Evolutionary conservation across 1,140 invertebrate species (phyloP).

Genomic region (Neoseiulus cucumeris): DNA sequence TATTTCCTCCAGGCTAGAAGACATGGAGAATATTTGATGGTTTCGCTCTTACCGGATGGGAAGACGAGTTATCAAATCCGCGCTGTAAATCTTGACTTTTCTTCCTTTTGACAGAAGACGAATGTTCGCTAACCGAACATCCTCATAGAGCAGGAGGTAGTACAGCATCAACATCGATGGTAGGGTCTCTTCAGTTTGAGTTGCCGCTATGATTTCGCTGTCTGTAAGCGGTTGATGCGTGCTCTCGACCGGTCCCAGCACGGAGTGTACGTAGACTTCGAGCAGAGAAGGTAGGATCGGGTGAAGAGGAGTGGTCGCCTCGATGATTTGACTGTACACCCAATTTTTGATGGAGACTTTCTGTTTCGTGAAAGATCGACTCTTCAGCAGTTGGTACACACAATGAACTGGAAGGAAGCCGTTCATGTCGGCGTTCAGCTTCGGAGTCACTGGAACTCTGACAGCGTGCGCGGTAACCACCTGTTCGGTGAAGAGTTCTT

Average conservation of each 20-base stretch:
- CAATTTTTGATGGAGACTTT: conserved; percentile 76
- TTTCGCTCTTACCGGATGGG: conserved; percentile 45
- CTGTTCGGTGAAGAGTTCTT: conserved; percentile 93
- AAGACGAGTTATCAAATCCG: conserved; percentile 65
- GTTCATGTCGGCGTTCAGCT: conserved; percentile 62
- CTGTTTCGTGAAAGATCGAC: conserved; percentile 82
- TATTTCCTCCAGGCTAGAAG: too few species aligned
- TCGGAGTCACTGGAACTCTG: conserved; percentile 76
- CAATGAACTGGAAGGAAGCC: conserved; percentile 92
- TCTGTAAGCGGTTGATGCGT: conserved; percentile 79
- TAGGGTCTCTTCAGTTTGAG: conserved; percentile 32
- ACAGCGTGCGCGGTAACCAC: conserved; percentile 87
- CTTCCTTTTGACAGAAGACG: conserved; percentile 41
- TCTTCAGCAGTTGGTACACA: conserved; percentile 85
- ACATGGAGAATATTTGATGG: too few species aligned
- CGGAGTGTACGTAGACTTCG: conserved; percentile 84
- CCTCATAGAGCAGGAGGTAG: conserved; percentile 80
- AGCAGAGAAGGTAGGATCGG: conserved; percentile 77
- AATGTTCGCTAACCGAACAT: conserved; percentile 58
- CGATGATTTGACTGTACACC: conserved; percentile 81
- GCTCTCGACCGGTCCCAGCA: conserved; percentile 52
- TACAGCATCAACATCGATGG: conserved; percentile 76
- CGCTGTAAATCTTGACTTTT: conserved; percentile 64
- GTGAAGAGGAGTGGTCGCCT: conserved; percentile 63
- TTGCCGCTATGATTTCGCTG: conserved; percentile 65